Base-by-base conservation (phyloP, 1,140 invertebrate species). In the Adelges cooleyi region DNA sequence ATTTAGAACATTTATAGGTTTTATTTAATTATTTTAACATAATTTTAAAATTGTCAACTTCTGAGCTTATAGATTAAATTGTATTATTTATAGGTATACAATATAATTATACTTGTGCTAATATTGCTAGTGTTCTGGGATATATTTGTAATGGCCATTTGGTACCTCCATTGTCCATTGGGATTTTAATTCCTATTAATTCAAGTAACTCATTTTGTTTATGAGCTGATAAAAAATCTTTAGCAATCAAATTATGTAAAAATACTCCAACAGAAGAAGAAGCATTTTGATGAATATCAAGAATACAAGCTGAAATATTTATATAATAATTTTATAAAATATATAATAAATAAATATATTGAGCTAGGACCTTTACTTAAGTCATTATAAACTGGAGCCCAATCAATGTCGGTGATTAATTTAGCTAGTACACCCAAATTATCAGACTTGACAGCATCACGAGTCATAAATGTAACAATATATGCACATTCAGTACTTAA, bases 141-240 rank as follows among this genome's bases (percentile, higher is more conserved):
- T 91, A 89, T 1, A 96, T 87, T 75, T 92, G 83, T 42, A 90
- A 76, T 0, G 86, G 85, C 90, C 90, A 93, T 22, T 76, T 77
- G 51, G 70, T 71, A 50, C 70, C 74, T 69, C 82, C 66, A 42
- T 62, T 52, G 15, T 66, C 53, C 15, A 65, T 80, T 25, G 81
- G 79, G 80, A 80, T 84, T 70, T 83, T 88, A 1, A 93, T 84
- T 2, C 85, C 84, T 17, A 93, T 76, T 73, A 89, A 84, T 68
- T 80, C 79, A 38, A 93, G 74, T 17, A 92, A 77, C 44, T 81
- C 82, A 29, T 86, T 83, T 77, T 90, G 82, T 2, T 91, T 72
- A 23, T 80, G 76, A 71, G 84, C 82, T 59, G 78, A 81, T 6
- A 92, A 73, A 40, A 82, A 79, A 67, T 82, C 82, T 27, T 82